These are phyloP conservation scores for Labeo catla DNA, from an alignment of 2,113 vertebrate genomes.

Conservation along the genomic window DNA sequence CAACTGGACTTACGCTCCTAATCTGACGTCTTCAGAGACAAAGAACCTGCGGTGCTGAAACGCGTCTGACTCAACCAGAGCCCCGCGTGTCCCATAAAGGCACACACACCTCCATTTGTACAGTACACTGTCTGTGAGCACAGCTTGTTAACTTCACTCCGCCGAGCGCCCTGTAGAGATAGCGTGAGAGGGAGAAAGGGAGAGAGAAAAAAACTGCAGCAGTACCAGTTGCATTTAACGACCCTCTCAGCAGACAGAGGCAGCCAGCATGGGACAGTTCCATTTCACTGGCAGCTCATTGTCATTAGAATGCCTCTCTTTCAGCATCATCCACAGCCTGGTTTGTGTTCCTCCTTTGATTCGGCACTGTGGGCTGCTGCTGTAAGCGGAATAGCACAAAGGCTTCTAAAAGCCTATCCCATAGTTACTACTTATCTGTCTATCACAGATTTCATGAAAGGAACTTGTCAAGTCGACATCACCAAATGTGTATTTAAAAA, in stretches of 20 bases:
- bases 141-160: slow-evolving; percentile 40
- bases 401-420: background rate
- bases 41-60: slow-evolving; percentile 13
- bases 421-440: background rate
- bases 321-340: background rate
- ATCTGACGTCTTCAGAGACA: slow-evolving; percentile 20
- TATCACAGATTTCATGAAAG: background rate
- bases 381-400: background rate
- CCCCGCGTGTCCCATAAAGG: background rate
- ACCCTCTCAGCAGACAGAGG: slow-evolving; percentile 20
- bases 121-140: slow-evolving; percentile 11
- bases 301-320: slow-evolving; percentile 48
- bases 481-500: background rate
- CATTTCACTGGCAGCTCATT: slow-evolving; percentile 28
- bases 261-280: slow-evolving; percentile 26
- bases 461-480: background rate
- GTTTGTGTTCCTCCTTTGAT: slow-evolving; percentile 17
- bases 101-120: slow-evolving; percentile 8
- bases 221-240: slow-evolving; percentile 36
- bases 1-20: background rate
- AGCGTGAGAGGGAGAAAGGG: slow-evolving; percentile 28
- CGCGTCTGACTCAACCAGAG: background rate
- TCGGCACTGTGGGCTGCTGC: background rate
- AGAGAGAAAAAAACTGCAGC: slow-evolving; percentile 45
- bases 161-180: background rate